Evolutionary conservation across 1,140 invertebrate genomes (phyloP), one percentile per base, ranked within the genome.

Genomic region (Hycleus phaleratus): DNA sequence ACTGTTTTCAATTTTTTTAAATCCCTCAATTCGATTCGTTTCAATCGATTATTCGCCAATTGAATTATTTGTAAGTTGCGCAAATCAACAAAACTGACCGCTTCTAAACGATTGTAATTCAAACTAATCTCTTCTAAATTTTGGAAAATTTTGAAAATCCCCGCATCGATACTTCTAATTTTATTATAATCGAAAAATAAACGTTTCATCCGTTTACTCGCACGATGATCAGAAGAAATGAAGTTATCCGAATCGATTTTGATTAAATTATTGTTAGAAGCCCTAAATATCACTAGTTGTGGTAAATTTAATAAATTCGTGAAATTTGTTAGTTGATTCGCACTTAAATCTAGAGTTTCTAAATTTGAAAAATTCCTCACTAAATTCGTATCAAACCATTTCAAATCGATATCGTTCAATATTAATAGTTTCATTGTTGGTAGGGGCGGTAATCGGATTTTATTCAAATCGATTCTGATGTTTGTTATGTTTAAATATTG

Each of bases 21-120:
- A 10, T 61, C 25, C 4, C 50, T 49, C 46, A 71, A 64, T 56
- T 8, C 51, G 47, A 26, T 53, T 40, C 12, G 46, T 38, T 7
- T 59, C 40, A 3, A 69, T 46, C 18, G 10, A 50, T 64, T 67
- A 18, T 71, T 62, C 4, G 49, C 43, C 24, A 72, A 54, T 42
- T 58, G 42, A 26, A 72, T 57, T 25, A 64, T 12, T 47, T 65
- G 59, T 8, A 72, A 40, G 8, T 58, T 54, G 9, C 44, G 10
- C 32, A 72, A 53, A 24, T 56, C 61, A 9, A 42, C 1, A 10
- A 71, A 57, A 10, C 56, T 59, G 8, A 18, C 49, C 7, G 4
- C 7, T 32, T 4, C 7, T 32, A 32, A 32, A 7, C 10, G 40
- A 3, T 42, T 10, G 9, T 42, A 11, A 42, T 42, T 42, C 11